These are phyloP conservation scores for Pelobates fuscus DNA, from an alignment of 2,113 vertebrate genomes.

Conservation along the genomic window DNA sequence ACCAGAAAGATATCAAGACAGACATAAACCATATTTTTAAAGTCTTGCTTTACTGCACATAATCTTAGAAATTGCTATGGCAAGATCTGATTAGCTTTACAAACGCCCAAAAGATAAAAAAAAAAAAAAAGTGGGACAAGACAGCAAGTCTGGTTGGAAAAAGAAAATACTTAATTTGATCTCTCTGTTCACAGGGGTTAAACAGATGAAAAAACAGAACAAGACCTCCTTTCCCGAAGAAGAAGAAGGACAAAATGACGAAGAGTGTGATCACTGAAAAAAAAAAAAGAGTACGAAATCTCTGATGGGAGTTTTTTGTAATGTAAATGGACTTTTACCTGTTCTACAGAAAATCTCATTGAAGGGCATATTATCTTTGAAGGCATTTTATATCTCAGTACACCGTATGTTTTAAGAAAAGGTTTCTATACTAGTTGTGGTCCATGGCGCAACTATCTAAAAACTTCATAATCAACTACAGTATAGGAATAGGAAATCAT, in stretches of 20 bases:
- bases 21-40: no score
- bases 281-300: background rate
- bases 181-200: slow-evolving; percentile 73
- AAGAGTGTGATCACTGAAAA: slow-evolving; percentile 68
- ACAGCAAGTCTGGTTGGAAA: slow-evolving; percentile 5
- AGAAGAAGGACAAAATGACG: slow-evolving; percentile 66
- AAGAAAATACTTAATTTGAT: slow-evolving; percentile 32
- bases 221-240: slow-evolving; percentile 73
- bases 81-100: no score
- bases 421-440: slow-evolving; percentile 24
- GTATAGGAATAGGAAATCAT: slow-evolving; percentile 21
- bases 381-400: slow-evolving; percentile 29
- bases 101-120: no score
- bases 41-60: no score
- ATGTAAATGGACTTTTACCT: slow-evolving; percentile 54
- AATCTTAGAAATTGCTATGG: no score
- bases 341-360: slow-evolving; percentile 52
- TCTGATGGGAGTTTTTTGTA: slow-evolving; percentile 11
- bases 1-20: no score
- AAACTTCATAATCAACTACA: slow-evolving; percentile 7
- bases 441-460: slow-evolving; percentile 51
- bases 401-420: slow-evolving; percentile 37
- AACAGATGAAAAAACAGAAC: slow-evolving; percentile 74
- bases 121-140: no score
- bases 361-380: slow-evolving; percentile 47